Percentiles rank a stretch among this genome's conserved stretches.
Evolutionary conservation across 2,888 invertebrate species (phyloP).

Genomic region (Drosophila koepferae): DNA sequence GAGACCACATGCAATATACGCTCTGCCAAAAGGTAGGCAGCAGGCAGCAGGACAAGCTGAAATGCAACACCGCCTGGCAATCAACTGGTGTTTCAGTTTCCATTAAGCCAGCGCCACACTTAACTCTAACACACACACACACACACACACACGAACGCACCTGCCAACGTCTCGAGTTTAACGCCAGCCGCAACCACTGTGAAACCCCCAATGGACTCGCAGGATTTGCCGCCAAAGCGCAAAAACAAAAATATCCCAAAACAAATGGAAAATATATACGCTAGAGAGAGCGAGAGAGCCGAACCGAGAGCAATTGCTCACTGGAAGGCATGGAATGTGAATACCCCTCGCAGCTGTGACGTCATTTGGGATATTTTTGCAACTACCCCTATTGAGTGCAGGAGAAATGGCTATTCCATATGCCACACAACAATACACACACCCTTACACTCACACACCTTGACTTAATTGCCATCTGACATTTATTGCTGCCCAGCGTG

Average conservation of each 20-base stretch:
- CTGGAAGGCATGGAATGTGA: constrained; percentile 31
- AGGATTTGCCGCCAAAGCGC: constrained; percentile 55
- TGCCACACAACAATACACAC: background rate
- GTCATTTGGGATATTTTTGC: constrained; percentile 45
- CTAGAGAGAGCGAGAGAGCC: background rate
- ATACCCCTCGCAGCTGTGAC: constrained; percentile 57
- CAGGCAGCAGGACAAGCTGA: constrained; percentile 40
- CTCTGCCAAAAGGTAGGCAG: constrained; percentile 31
- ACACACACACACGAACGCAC: constrained; percentile 32
- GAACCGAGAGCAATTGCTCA: constrained; percentile 9
- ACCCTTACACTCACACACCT: constrained; percentile 35
- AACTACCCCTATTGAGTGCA: constrained; percentile 24
- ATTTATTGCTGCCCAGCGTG: constrained; percentile 67
- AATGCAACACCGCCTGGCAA: constrained; percentile 67
- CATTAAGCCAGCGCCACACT: constrained; percentile 53
- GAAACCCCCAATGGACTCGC: background rate
- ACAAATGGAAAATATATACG: constrained; percentile 50
- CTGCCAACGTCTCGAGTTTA: constrained; percentile 56
- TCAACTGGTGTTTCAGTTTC: constrained; percentile 83
- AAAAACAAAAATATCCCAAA: constrained; percentile 66
- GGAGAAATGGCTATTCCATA: background rate
- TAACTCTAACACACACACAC: constrained; percentile 12
- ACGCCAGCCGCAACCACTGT: constrained; percentile 30
- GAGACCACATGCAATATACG: constrained; percentile 71
- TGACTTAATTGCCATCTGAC: constrained; percentile 70